Conservation (phyloP, 2,888 invertebrate species). For the Harpalus rufipes region DNA sequence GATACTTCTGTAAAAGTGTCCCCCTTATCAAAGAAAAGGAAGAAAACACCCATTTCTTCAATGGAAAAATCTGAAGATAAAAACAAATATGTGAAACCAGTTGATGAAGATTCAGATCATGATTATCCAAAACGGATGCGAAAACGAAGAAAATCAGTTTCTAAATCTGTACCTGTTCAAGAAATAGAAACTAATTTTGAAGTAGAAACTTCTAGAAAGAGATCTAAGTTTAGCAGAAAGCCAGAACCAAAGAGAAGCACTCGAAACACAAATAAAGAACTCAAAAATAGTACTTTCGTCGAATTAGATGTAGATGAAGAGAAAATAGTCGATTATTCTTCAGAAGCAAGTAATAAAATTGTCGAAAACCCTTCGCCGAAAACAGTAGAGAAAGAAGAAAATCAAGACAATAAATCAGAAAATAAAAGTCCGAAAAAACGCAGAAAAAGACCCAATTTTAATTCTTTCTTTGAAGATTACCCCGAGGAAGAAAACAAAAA, state of each 20-base stretch:
- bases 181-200: constrained; percentile 5
- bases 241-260: constrained; percentile 6
- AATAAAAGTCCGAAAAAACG: constrained; percentile 13
- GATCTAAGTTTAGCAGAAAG: constrained; percentile 1
- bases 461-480: not conserved
- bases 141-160: constrained; percentile 4
- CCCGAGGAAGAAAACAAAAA: constrained; percentile 34
- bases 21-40: not conserved
- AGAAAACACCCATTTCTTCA: not conserved
- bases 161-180: not conserved
- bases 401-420: not conserved
- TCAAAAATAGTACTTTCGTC: not conserved
- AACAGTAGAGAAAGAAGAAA: not conserved
- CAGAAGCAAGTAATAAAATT: not conserved
- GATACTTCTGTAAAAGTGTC: not conserved
- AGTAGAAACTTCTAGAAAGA: constrained; percentile 3
- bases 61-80: not conserved
- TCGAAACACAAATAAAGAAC: not conserved
- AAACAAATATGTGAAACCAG: not conserved
- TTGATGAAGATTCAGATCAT: not conserved
- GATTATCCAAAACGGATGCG: constrained; percentile 1
- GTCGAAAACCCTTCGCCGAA: not conserved
- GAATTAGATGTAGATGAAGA: not conserved
- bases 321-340: not conserved
- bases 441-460: not conserved